A percentile compares a stretch with the other conserved stretches of the same genome.
These are phyloP conservation scores for Tangara arthus DNA, from an alignment of 2,797 vertebrate genomes.

Conservation along the genomic window DNA sequence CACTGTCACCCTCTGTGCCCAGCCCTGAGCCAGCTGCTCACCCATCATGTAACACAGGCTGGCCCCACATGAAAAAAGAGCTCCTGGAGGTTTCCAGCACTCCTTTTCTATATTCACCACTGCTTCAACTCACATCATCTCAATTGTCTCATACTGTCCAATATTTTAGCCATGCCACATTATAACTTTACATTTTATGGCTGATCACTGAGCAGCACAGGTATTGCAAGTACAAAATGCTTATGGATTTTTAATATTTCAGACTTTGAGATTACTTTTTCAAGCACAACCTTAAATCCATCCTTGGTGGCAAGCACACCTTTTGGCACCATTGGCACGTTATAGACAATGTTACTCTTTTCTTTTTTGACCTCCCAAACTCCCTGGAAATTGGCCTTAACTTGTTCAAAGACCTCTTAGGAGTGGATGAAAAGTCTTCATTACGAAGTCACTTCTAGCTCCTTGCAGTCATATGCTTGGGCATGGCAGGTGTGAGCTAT, in stretches of 20 bases:
- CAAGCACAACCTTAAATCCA: background rate
- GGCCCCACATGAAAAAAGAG: background rate
- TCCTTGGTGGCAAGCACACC: background rate
- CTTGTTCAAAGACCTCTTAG: background rate
- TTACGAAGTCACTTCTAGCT: background rate
- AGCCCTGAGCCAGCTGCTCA: background rate
- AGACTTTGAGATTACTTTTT: background rate
- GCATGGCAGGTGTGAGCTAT: background rate
- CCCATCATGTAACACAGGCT: background rate
- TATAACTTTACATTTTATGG: background rate
- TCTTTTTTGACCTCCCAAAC: background rate
- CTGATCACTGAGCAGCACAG: background rate
- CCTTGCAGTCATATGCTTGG: background rate
- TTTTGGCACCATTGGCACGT: accelerated
- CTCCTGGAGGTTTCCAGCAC: background rate
- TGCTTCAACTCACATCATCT: background rate
- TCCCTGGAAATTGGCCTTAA: background rate
- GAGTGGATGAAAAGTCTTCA: background rate
- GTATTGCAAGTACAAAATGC: background rate
- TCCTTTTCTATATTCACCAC: background rate
- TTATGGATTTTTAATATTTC: background rate
- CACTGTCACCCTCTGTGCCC: background rate
- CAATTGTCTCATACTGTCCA: background rate
- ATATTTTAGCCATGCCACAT: background rate
- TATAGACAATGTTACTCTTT: background rate